Evolutionary conservation across 2,888 invertebrate species (phyloP).

Genomic region (Frankliniella intonsa): DNA sequence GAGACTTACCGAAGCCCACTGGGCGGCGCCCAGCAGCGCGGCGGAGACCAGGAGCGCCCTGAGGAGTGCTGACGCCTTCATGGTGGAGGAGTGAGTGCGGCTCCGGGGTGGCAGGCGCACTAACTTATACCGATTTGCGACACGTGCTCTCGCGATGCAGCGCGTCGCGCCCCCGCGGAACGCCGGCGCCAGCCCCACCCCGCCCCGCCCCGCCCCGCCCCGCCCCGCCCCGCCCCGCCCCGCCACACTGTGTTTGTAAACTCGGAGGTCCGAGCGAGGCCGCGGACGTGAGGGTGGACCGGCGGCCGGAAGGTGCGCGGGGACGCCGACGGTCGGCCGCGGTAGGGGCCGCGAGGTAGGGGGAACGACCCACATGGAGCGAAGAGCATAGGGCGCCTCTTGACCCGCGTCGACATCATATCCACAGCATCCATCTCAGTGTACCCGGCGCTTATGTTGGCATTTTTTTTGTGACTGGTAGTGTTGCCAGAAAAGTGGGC

Average conservation of each 20-base stretch:
- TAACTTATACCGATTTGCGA: background rate
- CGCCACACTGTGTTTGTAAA: background rate
- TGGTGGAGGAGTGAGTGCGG: background rate
- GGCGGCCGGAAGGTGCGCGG: background rate
- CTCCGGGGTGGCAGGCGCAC: background rate
- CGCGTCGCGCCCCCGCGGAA: background rate
- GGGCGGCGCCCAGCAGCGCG: background rate
- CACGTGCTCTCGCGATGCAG: background rate
- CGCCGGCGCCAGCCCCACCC: background rate
- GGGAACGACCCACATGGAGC: background rate
- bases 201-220: background rate
- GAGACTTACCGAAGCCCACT: background rate
- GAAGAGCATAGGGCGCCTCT: no score
- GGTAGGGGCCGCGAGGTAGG: no score
- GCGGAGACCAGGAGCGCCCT: constrained; percentile 2
- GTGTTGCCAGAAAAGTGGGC: no score
- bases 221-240: background rate
- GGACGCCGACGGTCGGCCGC: background rate
- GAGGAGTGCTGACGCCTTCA: constrained; percentile 7
- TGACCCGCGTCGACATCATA: no score
- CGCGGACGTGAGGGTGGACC: background rate
- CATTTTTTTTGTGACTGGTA: no score
- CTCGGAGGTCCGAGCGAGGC: background rate
- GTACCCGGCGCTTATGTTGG: no score
- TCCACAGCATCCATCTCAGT: no score